Conservation (phyloP, 2,113 vertebrate genomes). For the Leucopsar rothschildi region DNA sequence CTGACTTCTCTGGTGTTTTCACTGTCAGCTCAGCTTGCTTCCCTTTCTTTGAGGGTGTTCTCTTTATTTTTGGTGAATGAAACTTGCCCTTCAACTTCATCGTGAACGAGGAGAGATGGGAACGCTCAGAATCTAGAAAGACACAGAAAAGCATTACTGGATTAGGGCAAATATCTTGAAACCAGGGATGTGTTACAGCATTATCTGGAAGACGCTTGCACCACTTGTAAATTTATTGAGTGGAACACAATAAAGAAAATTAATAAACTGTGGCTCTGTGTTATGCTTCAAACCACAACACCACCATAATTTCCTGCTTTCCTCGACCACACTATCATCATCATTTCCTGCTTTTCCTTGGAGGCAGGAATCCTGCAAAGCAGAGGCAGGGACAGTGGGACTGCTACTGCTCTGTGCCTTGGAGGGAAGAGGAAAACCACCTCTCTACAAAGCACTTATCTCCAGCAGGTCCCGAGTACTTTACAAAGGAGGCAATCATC, state of each 20-base stretch:
- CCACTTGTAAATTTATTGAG: background rate
- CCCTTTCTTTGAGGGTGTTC: constrained; percentile 95
- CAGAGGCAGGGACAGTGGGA: background rate
- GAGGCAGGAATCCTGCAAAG: background rate
- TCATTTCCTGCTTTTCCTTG: background rate
- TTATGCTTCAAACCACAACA: background rate
- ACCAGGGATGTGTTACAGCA: background rate
- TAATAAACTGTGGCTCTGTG: background rate
- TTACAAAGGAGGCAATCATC: constrained; percentile 4
- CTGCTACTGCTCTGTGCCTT: background rate
- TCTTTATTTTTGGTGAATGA: constrained; percentile 97
- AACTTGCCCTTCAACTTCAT: constrained; percentile 99
- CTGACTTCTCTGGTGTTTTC: constrained; percentile 86
- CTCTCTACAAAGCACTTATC: background rate
- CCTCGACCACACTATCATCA: background rate
- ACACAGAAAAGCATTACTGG: background rate
- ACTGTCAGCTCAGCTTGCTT: constrained; percentile 87
- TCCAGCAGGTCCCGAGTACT: background rate
- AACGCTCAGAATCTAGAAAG: constrained; percentile 90
- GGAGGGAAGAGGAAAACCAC: background rate
- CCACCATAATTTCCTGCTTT: background rate
- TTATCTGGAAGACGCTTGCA: background rate
- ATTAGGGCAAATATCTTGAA: background rate
- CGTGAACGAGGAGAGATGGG: constrained; percentile 96
- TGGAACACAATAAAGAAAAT: background rate